Evolutionary conservation across 2,113 vertebrate genomes (phyloP).

Genomic region (Charadrius vociferus): DNA sequence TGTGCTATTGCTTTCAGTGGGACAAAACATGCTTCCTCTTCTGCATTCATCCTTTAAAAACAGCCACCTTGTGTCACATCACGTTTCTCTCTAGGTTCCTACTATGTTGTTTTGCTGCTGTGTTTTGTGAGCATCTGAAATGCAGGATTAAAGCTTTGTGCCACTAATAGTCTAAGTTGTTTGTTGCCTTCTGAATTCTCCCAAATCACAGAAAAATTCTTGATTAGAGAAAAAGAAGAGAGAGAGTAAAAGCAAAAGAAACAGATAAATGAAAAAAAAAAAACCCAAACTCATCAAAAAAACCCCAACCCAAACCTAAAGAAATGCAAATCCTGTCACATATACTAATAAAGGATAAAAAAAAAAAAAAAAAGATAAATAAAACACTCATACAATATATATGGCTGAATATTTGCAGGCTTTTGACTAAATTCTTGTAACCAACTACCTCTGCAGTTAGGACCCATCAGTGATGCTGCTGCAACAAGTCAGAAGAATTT

Average conservation of each 20-base stretch:
- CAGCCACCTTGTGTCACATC: not conserved
- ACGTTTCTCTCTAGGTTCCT: not conserved
- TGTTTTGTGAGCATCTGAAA: not conserved
- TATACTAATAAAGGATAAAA: not conserved
- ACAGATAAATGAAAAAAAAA: not conserved
- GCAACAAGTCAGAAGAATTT: not conserved
- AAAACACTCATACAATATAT: not conserved
- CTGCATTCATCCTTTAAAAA: not conserved
- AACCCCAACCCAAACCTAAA: not conserved
- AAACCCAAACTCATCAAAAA: not conserved
- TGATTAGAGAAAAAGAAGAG: not conserved
- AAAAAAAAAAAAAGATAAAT: not conserved
- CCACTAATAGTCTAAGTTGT: not conserved
- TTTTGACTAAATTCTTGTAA: not conserved
- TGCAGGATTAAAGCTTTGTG: not conserved
- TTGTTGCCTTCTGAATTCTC: not conserved
- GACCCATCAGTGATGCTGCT: not conserved
- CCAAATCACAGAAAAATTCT: not conserved
- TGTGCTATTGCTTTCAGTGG: not conserved
- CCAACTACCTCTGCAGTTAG: not conserved
- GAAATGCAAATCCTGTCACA: not conserved
- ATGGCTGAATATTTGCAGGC: not conserved
- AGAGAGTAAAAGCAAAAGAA: not conserved
- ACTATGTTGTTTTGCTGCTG: not conserved
- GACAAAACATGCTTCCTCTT: conserved; percentile 1